Evolutionary conservation across 2,797 vertebrate genomes (phyloP).

Genomic region (Orientallactaga sibirica): DNA sequence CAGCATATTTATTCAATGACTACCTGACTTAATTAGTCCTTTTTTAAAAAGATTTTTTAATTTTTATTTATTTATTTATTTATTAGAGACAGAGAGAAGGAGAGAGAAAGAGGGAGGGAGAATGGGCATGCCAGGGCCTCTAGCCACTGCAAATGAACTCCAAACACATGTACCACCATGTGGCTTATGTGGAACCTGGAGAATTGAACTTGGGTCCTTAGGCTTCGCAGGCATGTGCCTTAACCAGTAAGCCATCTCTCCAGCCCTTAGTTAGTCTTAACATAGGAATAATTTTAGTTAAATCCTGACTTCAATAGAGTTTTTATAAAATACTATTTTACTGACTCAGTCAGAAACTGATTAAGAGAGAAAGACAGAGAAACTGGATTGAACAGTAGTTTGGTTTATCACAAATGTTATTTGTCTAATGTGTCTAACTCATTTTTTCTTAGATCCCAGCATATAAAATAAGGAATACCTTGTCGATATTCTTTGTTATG

Average conservation of each 20-base stretch:
- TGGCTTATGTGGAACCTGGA: too few species aligned
- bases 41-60: too few species aligned
- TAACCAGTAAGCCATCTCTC: too few species aligned
- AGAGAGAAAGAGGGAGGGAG: too few species aligned
- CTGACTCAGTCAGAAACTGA: background rate
- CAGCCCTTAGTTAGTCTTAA: background rate
- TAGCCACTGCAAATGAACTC: too few species aligned
- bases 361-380: background rate
- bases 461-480: constrained; percentile 26
- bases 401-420: background rate
- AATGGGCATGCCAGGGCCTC: too few species aligned
- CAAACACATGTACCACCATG: too few species aligned
- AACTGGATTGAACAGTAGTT: background rate
- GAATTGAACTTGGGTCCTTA: too few species aligned
- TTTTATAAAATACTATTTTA: background rate
- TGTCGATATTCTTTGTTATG: background rate
- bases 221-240: too few species aligned
- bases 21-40: background rate
- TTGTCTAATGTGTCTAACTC: constrained; percentile 8
- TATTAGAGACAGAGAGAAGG: too few species aligned
- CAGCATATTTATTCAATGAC: background rate
- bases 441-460: background rate
- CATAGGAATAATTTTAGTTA: constrained; percentile 11
- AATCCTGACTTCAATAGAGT: background rate
- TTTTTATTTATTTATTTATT: too few species aligned